These are phyloP conservation scores for Meles meles DNA, from an alignment of 2,113 vertebrate species.

Conservation along the genomic window DNA sequence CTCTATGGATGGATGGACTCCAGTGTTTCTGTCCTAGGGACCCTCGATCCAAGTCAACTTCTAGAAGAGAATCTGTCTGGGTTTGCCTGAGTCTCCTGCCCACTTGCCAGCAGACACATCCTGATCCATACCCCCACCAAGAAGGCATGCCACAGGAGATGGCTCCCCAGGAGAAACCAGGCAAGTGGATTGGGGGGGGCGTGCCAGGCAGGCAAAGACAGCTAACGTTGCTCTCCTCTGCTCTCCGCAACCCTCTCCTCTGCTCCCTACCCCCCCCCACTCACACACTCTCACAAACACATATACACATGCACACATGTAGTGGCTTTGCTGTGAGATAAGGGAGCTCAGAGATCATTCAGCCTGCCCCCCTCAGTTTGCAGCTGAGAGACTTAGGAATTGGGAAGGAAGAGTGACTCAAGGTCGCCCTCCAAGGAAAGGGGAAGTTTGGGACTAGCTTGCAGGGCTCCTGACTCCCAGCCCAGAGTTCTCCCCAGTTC, in stretches of 20 bases:
- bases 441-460: neutral
- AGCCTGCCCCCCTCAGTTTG: neutral
- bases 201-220: neutral
- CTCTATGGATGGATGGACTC: neutral
- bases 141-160: neutral
- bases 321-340: neutral
- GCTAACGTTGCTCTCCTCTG: neutral
- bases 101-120: neutral
- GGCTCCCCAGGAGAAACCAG: neutral
- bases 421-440: neutral
- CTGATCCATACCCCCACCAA: neutral
- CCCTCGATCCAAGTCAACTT: neutral
- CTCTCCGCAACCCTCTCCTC: neutral
- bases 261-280: neutral
- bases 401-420: neutral
- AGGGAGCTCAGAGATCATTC: neutral
- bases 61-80: neutral
- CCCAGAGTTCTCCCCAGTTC: neutral
- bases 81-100: neutral
- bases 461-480: neutral
- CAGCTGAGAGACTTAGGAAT: neutral
- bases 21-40: neutral
- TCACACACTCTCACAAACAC: neutral
- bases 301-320: neutral
- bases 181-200: neutral